Conservation (phyloP, 2,888 invertebrate genomes). For the Isoperla grammatica region DNA sequence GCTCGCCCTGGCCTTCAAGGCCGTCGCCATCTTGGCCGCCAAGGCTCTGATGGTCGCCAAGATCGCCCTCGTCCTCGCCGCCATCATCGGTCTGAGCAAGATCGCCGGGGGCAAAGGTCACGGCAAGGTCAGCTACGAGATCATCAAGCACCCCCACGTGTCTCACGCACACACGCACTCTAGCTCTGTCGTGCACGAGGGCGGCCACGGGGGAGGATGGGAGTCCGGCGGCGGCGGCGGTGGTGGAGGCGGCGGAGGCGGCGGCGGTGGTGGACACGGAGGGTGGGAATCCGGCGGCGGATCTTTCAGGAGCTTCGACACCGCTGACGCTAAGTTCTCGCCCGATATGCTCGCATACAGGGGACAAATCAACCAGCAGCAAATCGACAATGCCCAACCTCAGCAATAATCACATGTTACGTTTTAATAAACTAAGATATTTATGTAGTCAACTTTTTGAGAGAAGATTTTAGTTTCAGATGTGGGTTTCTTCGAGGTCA, state of each 20-base stretch:
- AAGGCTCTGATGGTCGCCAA: conserved; percentile 31
- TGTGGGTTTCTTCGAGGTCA: too few relatives aligned
- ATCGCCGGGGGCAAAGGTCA: conserved; percentile 18
- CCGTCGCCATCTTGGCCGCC: conserved; percentile 52
- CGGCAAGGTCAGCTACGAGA: conserved; percentile 74
- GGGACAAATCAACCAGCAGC: conserved; percentile 18
- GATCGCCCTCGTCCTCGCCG: conserved; percentile 30
- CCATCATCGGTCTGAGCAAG: conserved; percentile 28
- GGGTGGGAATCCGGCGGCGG: conserved; percentile 12
- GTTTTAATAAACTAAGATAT: too few relatives aligned
- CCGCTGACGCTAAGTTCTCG: conserved; percentile 5
- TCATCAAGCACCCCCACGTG: conserved; percentile 79
- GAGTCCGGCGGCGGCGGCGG: conserved; percentile 46
- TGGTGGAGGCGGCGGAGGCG: conserved; percentile 38
- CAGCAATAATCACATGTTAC: too few relatives aligned
- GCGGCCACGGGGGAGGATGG: conserved; percentile 48
- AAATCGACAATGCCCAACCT: background rate
- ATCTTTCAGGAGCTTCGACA: conserved; percentile 20
- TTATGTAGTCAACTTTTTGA: too few relatives aligned
- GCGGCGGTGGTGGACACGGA: conserved; percentile 1
- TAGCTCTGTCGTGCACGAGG: conserved; percentile 56
- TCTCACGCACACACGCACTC: conserved; percentile 60
- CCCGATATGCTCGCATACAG: conserved; percentile 23
- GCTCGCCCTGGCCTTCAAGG: conserved; percentile 67
- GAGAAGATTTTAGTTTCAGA: too few relatives aligned